Evolutionary conservation across 2,113 vertebrate species (phyloP), one percentile per base, ranked within the genome.

Genomic region (Saccopteryx bilineata): DNA sequence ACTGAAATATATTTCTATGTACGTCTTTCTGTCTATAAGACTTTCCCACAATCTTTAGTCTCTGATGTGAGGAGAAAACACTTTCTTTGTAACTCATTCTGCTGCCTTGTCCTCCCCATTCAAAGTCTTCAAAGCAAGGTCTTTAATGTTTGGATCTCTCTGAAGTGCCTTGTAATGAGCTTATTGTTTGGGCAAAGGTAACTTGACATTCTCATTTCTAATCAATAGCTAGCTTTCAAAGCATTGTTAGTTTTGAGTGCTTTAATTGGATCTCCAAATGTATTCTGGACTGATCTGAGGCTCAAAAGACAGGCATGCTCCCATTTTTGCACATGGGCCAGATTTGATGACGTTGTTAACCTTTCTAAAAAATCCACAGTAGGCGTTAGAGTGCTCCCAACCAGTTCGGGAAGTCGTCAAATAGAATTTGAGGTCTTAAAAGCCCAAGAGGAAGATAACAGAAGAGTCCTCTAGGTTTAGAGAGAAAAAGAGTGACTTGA

Each of bases 141-240:
- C 94, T 96, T 95, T 72, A 97, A 93, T 97, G 92, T 90, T 86
- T 23, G 21, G 56, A 56, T 95, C 84, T 93, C 96, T 97, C 97
- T 97, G 91, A 97, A 97, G 91, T 96, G 75, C 96, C 87, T 91
- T 87, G 94, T 97, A 93, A 97, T 96, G 93, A 97, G 94, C 89
- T 96, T 96, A 97, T 96, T 96, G 94, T 97, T 96, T 91, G 93
- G 85, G 83, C 95, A 94, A 96, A 97, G 91, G 97, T 97, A 97
- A 96, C 90, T 91, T 82, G 95, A 96, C 92, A 96, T 96, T 95
- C 96, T 91, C 87, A 95, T 97, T 96, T 96, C 92, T 95, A 87
- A 97, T 96, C 97, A 95, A 96, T 96, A 96, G 93, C 91, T 56
- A 74, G 88, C 91, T 97, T 97, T 96, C 89, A 97, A 96, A 96